Conservation (phyloP, 2,113 vertebrate species). For the Crotalus tigris region DNA sequence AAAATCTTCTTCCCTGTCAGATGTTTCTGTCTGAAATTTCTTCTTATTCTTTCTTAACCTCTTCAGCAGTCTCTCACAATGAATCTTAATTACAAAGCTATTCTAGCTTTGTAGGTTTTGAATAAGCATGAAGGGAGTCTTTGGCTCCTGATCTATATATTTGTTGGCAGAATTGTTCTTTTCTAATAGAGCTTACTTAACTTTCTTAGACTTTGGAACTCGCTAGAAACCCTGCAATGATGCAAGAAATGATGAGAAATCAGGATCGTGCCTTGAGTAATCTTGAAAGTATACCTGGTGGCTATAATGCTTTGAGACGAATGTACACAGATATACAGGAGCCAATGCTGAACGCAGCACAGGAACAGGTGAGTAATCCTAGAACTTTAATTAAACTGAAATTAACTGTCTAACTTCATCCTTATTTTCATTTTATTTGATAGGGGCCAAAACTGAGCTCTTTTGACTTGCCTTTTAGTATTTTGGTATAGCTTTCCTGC, state of each 20-base stretch:
- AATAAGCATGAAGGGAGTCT: neutral
- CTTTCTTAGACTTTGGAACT: constrained; percentile 76
- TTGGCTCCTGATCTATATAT: neutral
- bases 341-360: constrained; percentile 78
- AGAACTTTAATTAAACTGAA: neutral
- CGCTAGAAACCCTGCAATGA: constrained; percentile 83
- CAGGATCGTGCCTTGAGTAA: constrained; percentile 81
- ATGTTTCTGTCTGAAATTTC: neutral
- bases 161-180: neutral
- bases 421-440: neutral
- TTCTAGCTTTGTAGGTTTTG: neutral
- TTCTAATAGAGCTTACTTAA: constrained; percentile 4
- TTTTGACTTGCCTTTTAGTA: neutral
- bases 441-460: neutral
- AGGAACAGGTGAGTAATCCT: constrained; percentile 73
- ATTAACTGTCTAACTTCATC: neutral
- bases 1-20: neutral
- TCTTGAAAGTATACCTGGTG: constrained; percentile 80
- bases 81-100: neutral
- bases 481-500: neutral
- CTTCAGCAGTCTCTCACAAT: neutral
- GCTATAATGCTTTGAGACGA: constrained; percentile 78
- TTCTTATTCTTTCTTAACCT: neutral
- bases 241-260: constrained; percentile 85
- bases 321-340: constrained; percentile 84